Conservation (phyloP, 2,888 invertebrate species). For the Pyralis farinalis region DNA sequence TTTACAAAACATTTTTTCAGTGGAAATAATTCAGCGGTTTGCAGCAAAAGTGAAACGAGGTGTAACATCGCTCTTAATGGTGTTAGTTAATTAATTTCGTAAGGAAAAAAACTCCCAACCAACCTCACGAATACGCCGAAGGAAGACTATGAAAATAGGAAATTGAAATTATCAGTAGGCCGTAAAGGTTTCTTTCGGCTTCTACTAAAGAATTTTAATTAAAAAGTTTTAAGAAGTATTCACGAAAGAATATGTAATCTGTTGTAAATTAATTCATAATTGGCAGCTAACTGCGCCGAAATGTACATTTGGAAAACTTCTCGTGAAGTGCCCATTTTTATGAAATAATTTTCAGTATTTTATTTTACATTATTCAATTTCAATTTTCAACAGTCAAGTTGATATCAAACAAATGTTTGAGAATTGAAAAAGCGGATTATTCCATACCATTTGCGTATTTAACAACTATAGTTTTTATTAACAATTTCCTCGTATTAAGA, state of each 20-base stretch:
- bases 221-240: conserved; percentile 65
- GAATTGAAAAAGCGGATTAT: too few relatives aligned
- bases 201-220: conserved; percentile 67
- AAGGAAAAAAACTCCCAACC: conserved; percentile 2
- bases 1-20: not conserved
- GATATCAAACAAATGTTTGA: too few relatives aligned
- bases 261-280: conserved; percentile 71
- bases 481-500: too few relatives aligned
- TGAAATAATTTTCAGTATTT: conserved; percentile 13
- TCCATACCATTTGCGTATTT: too few relatives aligned
- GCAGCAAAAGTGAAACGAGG: conserved; percentile 1
- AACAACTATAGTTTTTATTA: too few relatives aligned
- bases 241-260: conserved; percentile 67
- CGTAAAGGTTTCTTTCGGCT: conserved; percentile 51
- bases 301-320: conserved; percentile 22
- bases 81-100: conserved; percentile 6
- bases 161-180: conserved; percentile 56
- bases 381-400: conserved; percentile 1
- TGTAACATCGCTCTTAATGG: conserved; percentile 3
- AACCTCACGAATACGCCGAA: conserved; percentile 16
- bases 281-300: conserved; percentile 46
- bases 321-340: conserved; percentile 15
- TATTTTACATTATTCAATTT: conserved; percentile 16
- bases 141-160: conserved; percentile 36
- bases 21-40: conserved; percentile 1